Base-by-base conservation (phyloP, 2,113 vertebrate species). In the Brachirus orientalis region DNA sequence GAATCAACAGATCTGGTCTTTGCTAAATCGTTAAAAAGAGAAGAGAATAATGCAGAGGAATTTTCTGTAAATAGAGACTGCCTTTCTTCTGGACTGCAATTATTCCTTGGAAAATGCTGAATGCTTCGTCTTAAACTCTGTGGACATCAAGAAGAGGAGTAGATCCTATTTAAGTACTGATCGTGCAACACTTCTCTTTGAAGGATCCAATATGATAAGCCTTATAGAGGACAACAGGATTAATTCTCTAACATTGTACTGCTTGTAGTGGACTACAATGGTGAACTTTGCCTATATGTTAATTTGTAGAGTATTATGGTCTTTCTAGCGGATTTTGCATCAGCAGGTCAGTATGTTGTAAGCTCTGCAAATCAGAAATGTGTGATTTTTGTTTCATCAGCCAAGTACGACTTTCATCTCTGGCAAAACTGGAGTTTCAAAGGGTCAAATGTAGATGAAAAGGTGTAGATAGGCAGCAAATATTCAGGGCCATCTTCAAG, bases 41-140 rank as follows among this genome's bases (percentile, higher is more conserved):
- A 75, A 53, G 38, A 66, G 36, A 43, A 33, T 12, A 35, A 71
- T 9, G 57, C 68, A 64, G 62, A 73, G 72, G 80, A 80, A 69
- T 73, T 78, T 83, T 43, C 71, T 91, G 88, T 91, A 89, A 85
- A 91, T 91, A 91, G 64, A 87, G 83, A 86, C 80, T 71, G 60
- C 65, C 36, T 78, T 77, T 77, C 64, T 56, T 86, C 67, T 77
- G 80, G 85, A 86, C 69, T 65, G 57, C 57, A 66, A 35, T 64
- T 63, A 60, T 72, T 77, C 64, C 72, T 80, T 64, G 60, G 67
- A 2, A 51, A 65, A 77, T 58, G 33, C 48, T 61, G 53, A 84
- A 75, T 68, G 65, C 52, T 69, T 83, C 66, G 63, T 68, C 80
- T 51, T 58, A 59, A 68, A 78, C 77, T 75, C 50, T 55, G n/a